Percentiles rank a stretch among this genome's conserved stretches.
These are phyloP conservation scores for Cyphomyrus discorhynchus DNA, from an alignment of 2,113 vertebrate species.

Conservation along the genomic window DNA sequence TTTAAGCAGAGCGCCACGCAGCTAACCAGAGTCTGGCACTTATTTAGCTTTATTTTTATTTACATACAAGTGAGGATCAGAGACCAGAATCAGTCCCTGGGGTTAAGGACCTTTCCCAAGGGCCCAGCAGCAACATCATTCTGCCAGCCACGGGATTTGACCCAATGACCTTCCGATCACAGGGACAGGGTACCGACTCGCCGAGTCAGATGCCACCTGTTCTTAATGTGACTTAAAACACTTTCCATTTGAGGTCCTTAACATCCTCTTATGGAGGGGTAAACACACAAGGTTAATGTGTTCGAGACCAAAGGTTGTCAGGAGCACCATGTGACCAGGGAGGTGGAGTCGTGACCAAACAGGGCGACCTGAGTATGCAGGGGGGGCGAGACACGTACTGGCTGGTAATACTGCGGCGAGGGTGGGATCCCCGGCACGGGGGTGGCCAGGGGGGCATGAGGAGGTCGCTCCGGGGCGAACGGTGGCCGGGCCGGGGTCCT, in stretches of 20 bases:
- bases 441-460: constrained; percentile 22
- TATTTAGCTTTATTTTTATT: neutral
- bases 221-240: neutral
- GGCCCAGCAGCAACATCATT: neutral
- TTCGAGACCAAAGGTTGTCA: neutral
- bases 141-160: neutral
- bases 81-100: neutral
- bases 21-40: neutral
- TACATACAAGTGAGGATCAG: neutral
- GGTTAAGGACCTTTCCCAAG: neutral
- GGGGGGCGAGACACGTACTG: constrained; percentile 37
- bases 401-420: constrained; percentile 56
- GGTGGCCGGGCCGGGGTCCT: constrained; percentile 38
- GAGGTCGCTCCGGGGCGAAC: constrained; percentile 47
- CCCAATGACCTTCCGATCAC: neutral
- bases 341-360: neutral
- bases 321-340: neutral
- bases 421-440: constrained; percentile 26
- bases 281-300: neutral
- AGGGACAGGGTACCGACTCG: neutral
- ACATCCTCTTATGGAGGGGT: neutral
- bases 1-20: neutral
- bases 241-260: neutral
- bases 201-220: neutral
- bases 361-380: neutral